Base-by-base conservation (phyloP, 2,797 vertebrate genomes). In the Denticeps clupeoides region DNA sequence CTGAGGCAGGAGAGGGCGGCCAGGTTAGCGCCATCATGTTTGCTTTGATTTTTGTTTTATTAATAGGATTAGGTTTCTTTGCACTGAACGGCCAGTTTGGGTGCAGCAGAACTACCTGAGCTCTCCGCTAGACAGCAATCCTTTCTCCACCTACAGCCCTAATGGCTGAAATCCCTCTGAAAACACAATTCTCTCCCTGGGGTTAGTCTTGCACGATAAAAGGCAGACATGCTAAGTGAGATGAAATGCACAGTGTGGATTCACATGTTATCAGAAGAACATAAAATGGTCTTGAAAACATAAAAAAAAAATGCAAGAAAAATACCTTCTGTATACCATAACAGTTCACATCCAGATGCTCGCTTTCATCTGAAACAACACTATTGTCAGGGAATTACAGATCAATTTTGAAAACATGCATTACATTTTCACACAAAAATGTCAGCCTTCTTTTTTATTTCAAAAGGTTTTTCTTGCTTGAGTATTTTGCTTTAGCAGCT, bases 41-140 rank as follows among this genome's bases (percentile, higher is more conserved):
- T 58, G 47, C 59, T 71, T 70, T 69, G 59, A 68, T 67, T 64
- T 68, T 54, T 75, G 79, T 77, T 80, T 73, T 73, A 60, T 67
- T 72, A 75, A 75, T 72, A 74, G 70, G 45, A 63, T 71, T 69
- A 71, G 60, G 67, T 78, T 80, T 58, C 62, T 60, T 43, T 15
- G 43, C 60, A 53, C 59, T 28, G 49, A 27, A 45, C n/a, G 27
- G 16, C 9, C 27, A 32, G 51, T 45, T 74, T 52, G 1, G 48
- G 41, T 51, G 53, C 65, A 10, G 29, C 63, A 68, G 63, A 70
- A 69, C 52, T 62, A 69, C 58, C 66, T 60, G 56, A 67, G 55
- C 58, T 72, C 46, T 59, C 41, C 56, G 19, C 47, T 44, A 65
- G 55, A 71, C 60, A 59, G 62, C 53, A 53, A 42, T 48, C 51